Evolutionary conservation across 2,888 invertebrate genomes (phyloP).

Genomic region (Ectemnius continuus): DNA sequence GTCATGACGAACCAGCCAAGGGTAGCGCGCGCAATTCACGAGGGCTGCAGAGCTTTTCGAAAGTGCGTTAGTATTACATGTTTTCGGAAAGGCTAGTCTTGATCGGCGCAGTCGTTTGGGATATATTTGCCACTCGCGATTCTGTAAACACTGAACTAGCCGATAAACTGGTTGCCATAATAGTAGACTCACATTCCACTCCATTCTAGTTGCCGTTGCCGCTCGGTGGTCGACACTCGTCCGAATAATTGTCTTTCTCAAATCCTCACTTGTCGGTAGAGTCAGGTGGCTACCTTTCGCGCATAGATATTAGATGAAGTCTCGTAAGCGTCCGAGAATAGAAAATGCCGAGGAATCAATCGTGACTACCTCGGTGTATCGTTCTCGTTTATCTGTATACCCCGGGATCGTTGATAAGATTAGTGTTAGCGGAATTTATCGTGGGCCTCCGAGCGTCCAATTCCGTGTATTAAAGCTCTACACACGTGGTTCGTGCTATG

Average conservation of each 20-base stretch:
- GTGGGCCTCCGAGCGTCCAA: neutral
- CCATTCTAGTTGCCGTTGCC: neutral
- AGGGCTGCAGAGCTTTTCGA: neutral
- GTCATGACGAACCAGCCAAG: conserved; percentile 20
- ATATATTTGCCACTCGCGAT: neutral
- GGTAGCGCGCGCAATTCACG: conserved; percentile 29
- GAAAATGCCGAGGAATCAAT: neutral
- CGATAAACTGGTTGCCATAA: neutral
- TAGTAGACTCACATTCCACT: no score
- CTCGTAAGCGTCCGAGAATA: neutral
- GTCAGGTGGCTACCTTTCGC: no score
- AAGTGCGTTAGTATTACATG: conserved; percentile 3
- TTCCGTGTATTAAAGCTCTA: neutral
- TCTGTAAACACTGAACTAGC: neutral
- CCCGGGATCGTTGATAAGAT: conserved; percentile 21
- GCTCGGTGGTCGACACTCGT: no score
- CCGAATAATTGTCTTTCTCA: no score
- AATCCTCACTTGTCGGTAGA: no score
- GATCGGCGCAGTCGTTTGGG: neutral
- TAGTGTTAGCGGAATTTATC: conserved; percentile 9
- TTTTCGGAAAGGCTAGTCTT: conserved; percentile 29
- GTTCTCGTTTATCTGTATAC: neutral
- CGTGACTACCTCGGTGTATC: neutral
- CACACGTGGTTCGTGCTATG: conserved; percentile 44
- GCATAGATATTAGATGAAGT: no score